Percentiles rank a stretch among this genome's conserved stretches.
Evolutionary conservation across 2,888 invertebrate genomes (phyloP).

Genomic region (Diarsia mendica): DNA sequence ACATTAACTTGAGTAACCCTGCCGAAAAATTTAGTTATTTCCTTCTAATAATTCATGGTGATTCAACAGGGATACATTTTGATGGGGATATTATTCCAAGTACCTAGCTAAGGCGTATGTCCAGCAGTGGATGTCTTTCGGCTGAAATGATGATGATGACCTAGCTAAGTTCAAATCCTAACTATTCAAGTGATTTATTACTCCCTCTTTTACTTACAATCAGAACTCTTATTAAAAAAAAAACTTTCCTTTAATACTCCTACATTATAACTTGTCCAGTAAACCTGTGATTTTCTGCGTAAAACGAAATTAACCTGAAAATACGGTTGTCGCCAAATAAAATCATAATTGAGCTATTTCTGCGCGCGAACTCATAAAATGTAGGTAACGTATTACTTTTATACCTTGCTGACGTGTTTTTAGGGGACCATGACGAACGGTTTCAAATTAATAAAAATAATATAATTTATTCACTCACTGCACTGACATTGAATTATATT

Average conservation of each 20-base stretch:
- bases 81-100: neutral
- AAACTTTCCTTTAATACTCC: constrained; percentile 6
- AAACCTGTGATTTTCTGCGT: neutral
- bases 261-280: constrained; percentile 5
- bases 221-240: neutral
- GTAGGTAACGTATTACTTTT: constrained; percentile 30
- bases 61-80: too few relatives aligned
- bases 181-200: neutral
- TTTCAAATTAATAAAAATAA: neutral
- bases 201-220: neutral
- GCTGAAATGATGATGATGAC: too few relatives aligned
- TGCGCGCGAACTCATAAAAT: constrained; percentile 32
- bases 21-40: too few relatives aligned
- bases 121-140: too few relatives aligned
- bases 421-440: constrained; percentile 13
- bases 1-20: too few relatives aligned
- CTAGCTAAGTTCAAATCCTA: neutral
- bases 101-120: too few relatives aligned
- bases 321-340: constrained; percentile 23
- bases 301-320: constrained; percentile 37
- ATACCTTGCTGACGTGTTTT: constrained; percentile 17
- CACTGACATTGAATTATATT: too few relatives aligned
- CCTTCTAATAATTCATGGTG: too few relatives aligned
- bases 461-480: neutral
- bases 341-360: constrained; percentile 51